Evolutionary conservation across 2,113 vertebrate species (phyloP).

Genomic region (Melozone crissalis): DNA sequence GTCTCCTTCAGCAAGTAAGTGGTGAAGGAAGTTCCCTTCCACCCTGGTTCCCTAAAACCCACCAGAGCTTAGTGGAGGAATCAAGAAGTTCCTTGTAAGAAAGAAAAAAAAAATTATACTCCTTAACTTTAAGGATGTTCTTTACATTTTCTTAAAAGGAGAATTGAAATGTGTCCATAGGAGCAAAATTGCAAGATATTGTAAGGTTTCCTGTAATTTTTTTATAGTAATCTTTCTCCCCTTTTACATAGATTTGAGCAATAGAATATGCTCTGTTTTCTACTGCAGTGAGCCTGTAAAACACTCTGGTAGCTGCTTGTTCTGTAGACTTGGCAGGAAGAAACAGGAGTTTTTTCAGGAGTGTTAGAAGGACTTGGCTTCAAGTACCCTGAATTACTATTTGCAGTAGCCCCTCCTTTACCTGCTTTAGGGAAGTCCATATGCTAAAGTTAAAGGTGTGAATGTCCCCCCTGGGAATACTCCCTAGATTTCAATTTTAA

Average conservation of each 20-base stretch:
- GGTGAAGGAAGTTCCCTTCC: background rate
- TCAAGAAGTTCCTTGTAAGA: background rate
- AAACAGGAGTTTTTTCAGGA: background rate
- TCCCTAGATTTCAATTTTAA: background rate
- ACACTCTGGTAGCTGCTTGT: background rate
- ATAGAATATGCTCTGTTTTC: background rate
- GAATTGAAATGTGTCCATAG: background rate
- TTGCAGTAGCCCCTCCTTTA: background rate
- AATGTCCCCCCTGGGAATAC: background rate
- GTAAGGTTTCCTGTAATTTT: background rate
- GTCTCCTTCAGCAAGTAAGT: conserved; percentile 71
- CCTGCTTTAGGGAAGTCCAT: rapidly evolving
- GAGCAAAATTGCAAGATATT: background rate
- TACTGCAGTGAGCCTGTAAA: background rate
- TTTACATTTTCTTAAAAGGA: background rate
- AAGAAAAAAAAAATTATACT: background rate
- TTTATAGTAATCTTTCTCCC: background rate
- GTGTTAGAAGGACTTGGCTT: background rate
- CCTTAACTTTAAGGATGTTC: background rate
- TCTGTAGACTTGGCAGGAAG: background rate
- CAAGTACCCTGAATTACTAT: background rate
- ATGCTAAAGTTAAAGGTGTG: background rate
- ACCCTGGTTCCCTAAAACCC: background rate
- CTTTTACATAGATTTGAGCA: background rate
- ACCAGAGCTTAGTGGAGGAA: background rate